Conservation (phyloP, 2,113 vertebrate species). For the Galemys pyrenaicus region DNA sequence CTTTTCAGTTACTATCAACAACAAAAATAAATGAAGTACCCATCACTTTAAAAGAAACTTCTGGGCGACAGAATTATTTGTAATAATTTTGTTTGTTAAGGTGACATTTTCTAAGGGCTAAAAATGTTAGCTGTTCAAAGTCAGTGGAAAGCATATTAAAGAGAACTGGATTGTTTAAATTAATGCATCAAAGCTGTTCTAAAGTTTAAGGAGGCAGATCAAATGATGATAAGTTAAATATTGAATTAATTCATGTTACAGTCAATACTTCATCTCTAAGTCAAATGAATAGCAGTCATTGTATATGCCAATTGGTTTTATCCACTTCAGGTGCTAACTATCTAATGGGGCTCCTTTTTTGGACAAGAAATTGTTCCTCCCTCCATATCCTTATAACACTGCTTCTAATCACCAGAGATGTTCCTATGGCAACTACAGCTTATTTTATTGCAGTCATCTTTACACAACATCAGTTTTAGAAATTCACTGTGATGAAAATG, state of each 20-base stretch:
- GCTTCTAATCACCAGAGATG: not conserved
- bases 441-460: slow-evolving; percentile 59
- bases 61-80: not conserved
- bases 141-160: slow-evolving; percentile 31
- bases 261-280: slow-evolving; percentile 49
- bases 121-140: not conserved
- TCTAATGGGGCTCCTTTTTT: slow-evolving; percentile 6
- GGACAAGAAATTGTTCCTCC: not conserved
- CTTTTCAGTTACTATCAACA: not conserved
- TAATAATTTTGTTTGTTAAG: slow-evolving; percentile 24
- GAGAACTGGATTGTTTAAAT: slow-evolving; percentile 15
- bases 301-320: not conserved
- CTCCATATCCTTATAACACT: not conserved
- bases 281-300: slow-evolving; percentile 1
- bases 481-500: slow-evolving; percentile 48
- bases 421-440: slow-evolving; percentile 69
- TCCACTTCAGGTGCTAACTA: not conserved
- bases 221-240: slow-evolving; percentile 45
- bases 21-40: not conserved
- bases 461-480: slow-evolving; percentile 62
- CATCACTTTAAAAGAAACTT: slow-evolving; percentile 1
- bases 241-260: slow-evolving; percentile 55
- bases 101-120: not conserved
- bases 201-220: slow-evolving; percentile 17
- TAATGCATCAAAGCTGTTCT: slow-evolving; percentile 33